Conservation (phyloP, 2,888 invertebrate genomes). For the Neoitamus cyanurus region DNA sequence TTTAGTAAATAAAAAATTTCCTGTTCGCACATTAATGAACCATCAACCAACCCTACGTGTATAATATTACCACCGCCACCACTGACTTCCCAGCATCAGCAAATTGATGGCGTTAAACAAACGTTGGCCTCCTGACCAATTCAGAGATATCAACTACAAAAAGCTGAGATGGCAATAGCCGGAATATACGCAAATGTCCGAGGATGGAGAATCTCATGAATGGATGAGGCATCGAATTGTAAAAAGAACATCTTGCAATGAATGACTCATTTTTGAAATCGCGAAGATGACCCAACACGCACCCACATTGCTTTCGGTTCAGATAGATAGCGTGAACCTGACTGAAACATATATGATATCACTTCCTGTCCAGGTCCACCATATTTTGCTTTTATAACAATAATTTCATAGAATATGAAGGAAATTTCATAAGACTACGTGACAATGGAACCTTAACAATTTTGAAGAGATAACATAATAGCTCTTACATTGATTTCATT, state of each 20-base stretch:
- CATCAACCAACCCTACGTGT: not conserved
- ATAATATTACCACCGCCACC: no score
- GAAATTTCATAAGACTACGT: not conserved
- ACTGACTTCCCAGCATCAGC: not conserved
- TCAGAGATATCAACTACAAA: not conserved
- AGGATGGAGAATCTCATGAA: not conserved
- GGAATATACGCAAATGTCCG: not conserved
- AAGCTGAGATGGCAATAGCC: not conserved
- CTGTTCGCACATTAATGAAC: not conserved
- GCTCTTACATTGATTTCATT: no score
- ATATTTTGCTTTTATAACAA: not conserved
- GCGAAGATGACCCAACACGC: not conserved
- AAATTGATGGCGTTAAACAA: not conserved
- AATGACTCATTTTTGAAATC: not conserved
- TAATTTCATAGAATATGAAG: not conserved
- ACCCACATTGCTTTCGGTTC: not conserved
- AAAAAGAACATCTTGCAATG: conserved; percentile 6
- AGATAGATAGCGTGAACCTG: not conserved
- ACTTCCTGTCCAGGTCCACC: not conserved
- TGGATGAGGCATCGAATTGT: not conserved
- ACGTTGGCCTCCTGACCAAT: not conserved
- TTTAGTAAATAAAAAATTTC: not conserved
- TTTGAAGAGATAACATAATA: no score
- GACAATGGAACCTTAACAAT: no score
- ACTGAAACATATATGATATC: not conserved